Base-by-base conservation (phyloP, 2,113 vertebrate species). In the Hyla sarda region DNA sequence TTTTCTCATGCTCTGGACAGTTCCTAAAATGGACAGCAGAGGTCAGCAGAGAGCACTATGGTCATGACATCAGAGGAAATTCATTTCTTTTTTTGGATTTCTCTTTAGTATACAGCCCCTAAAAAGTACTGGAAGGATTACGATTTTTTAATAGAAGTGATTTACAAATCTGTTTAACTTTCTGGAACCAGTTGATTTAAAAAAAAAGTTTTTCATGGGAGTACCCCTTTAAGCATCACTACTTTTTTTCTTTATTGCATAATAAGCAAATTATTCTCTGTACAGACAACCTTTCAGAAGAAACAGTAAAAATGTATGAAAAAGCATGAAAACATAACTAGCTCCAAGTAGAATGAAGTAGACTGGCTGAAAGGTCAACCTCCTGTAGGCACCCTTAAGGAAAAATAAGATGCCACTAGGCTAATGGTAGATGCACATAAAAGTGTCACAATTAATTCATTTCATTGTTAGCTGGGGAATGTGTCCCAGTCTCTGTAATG, bases 381-480 rank as follows among this genome's bases (percentile, higher is more conserved):
- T 86, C 84, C 84, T 80, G 19, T 80, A 47, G 84, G 84, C 62
- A 30, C 75, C 84, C 84, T 78, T 56, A 79, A 80, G 83, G 83
- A 78, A 85, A 65, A 85, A 67, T 69, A 52, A 78, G 65, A 86
- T 86, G 84, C 75, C 75, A 71, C 75, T 54, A 80, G 60, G 84
- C 65, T 86, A 80, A 72, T 79, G 84, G 75, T 69, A 86, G 48
- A 69, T 86, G 74, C 79, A 71, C 75, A 79, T 79, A 71, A 85
- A 77, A 34, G 74, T 79, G 84, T 86, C 84, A 86, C 48, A 72
- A 80, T 86, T 86, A 80, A 86, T 86, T 86, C 80, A 76, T 80
- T 86, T 86, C 75, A 86, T 48, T 58, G 75, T 80, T 86, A 86
- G 48, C 84, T 56, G 84, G 76, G 47, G 71, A 80, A 72, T 86